phyloP scores from a whole-genome alignment of 2,113 vertebrate genomes.

The Cochlearius cochlearius region DNA sequence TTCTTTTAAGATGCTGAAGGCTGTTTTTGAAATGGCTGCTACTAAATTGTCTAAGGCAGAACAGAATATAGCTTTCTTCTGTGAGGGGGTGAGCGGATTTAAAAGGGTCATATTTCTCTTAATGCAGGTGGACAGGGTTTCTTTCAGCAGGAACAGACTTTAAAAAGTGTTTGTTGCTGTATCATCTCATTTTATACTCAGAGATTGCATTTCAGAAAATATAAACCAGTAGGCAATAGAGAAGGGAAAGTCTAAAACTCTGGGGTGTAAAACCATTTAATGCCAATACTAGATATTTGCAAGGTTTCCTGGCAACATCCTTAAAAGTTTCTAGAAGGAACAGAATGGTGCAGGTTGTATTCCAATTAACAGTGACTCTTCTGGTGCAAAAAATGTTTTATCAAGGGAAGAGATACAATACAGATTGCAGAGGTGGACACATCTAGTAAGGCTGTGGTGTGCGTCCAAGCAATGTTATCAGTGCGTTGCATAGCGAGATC shows the following conservation, averaged over 20 bases:
- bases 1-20: not conserved
- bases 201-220: not conserved
- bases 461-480: not conserved
- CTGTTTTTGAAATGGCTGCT: not conserved
- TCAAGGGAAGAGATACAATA: not conserved
- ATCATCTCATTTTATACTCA: not conserved
- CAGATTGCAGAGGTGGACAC: not conserved
- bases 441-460: not conserved
- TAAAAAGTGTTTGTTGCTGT: not conserved
- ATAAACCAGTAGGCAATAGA: not conserved
- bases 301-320: not conserved
- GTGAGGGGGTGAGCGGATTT: not conserved
- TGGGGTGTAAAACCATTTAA: not conserved
- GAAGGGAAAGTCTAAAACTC: not conserved
- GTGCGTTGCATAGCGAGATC: not conserved
- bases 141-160: not conserved
- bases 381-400: not conserved
- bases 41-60: not conserved
- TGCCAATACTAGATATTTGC: not conserved
- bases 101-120: slow-evolving; percentile 23
- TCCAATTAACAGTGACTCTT: not conserved
- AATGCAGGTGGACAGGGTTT: not conserved
- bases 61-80: not conserved
- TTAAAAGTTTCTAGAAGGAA: not conserved
- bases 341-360: not conserved